Conservation (phyloP, 2,888 invertebrate species). For the Phasia obesa region DNA sequence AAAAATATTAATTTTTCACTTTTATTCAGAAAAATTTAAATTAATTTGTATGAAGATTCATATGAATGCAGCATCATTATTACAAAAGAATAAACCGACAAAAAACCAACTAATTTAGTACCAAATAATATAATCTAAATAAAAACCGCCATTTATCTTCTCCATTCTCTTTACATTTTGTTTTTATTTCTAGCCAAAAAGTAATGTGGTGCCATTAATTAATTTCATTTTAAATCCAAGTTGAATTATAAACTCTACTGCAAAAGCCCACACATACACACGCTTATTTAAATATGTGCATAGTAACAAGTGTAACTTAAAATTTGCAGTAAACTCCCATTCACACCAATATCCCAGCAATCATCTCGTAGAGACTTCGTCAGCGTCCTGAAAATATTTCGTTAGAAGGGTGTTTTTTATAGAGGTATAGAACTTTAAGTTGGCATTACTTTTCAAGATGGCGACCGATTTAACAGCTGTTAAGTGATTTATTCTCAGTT, state of each 20-base stretch:
- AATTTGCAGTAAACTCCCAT: background rate
- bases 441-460: too few species aligned
- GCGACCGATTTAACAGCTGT: too few species aligned
- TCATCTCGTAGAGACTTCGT: background rate
- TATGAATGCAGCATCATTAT: conserved; percentile 46
- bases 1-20: too few species aligned
- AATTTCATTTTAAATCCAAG: conserved; percentile 54
- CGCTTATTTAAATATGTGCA: too few species aligned
- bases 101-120: conserved; percentile 75
- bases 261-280: background rate
- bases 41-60: too few species aligned
- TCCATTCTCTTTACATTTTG: conserved; percentile 11
- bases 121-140: conserved; percentile 75
- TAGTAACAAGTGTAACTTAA: background rate
- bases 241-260: conserved; percentile 1
- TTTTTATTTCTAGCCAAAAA: conserved; percentile 19
- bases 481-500: too few species aligned
- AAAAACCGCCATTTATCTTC: conserved; percentile 64
- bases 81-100: background rate
- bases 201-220: conserved; percentile 57
- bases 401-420: too few species aligned
- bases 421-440: too few species aligned
- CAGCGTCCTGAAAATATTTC: too few species aligned
- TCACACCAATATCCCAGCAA: background rate
- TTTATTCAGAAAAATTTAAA: too few species aligned